Percentiles rank a stretch among this genome's conserved stretches.
Conservation (phyloP, 2,888 invertebrate species). For the Macaria notata region DNA sequence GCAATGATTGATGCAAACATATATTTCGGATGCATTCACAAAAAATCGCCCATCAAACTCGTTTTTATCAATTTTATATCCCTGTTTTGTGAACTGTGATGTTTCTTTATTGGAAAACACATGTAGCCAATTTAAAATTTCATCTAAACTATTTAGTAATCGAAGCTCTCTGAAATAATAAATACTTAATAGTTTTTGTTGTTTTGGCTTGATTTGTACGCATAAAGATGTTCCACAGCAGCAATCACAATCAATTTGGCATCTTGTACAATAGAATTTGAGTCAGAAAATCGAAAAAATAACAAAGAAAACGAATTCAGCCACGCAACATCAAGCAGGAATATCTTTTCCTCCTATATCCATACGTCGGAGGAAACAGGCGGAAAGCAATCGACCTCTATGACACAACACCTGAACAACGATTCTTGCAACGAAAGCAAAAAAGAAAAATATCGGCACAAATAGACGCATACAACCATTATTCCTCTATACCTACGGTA, state of each 20-base stretch:
- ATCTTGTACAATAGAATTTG: no score
- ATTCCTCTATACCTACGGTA: conserved; percentile 27
- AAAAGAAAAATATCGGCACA: conserved; percentile 31
- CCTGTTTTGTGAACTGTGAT: no score
- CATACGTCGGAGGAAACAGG: conserved; percentile 4
- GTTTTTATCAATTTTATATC: no score
- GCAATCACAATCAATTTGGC: no score
- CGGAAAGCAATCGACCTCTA: conserved; percentile 11
- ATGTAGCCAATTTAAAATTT: no score
- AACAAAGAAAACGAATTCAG: conserved; percentile 2
- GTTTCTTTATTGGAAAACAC: no score
- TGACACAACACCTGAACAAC: conserved; percentile 16
- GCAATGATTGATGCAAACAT: conserved; percentile 23
- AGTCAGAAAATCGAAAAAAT: not conserved
- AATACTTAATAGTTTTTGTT: not conserved
- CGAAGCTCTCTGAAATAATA: no score
- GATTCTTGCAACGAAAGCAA: conserved; percentile 20
- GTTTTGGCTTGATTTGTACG: not conserved
- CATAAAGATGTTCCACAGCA: no score
- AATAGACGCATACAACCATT: conserved; percentile 27
- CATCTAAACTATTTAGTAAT: not conserved
- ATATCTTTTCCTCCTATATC: conserved; percentile 3
- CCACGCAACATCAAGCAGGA: conserved; percentile 8
- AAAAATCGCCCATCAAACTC: not conserved
- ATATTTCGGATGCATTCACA: conserved; percentile 11